A percentile compares a stretch with the other conserved stretches of the same genome.
phyloP scores from a whole-genome alignment of 1,140 invertebrate species.

The Pachyrhynchus sulphureomaculatus region DNA sequence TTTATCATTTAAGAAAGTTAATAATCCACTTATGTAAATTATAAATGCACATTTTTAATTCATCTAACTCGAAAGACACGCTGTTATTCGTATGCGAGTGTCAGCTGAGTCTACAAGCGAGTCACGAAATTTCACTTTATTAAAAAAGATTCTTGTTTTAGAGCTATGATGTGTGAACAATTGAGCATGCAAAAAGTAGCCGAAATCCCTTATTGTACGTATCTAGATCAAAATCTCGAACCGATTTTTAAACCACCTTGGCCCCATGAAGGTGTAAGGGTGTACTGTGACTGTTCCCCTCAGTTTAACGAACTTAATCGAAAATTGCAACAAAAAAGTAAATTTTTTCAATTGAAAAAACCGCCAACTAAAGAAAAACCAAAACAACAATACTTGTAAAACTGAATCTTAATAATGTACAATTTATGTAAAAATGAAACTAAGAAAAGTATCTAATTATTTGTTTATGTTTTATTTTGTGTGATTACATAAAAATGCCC shows the following conservation, averaged over 20 bases:
- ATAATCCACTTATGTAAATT: too few species aligned
- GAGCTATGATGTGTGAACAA: slow-evolving; percentile 44
- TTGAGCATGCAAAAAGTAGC: slow-evolving; percentile 43
- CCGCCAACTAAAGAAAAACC: background rate
- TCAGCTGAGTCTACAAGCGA: too few species aligned
- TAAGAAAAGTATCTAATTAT: too few species aligned
- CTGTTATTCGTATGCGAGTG: too few species aligned
- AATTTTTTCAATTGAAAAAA: background rate
- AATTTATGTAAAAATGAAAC: too few species aligned
- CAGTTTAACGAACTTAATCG: slow-evolving; percentile 25
- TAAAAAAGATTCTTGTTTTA: slow-evolving; percentile 35
- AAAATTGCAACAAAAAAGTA: slow-evolving; percentile 15
- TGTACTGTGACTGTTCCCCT: slow-evolving; percentile 42
- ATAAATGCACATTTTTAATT: too few species aligned
- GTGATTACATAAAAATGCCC: too few species aligned
- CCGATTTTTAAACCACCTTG: slow-evolving; percentile 42
- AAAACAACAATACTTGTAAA: background rate
- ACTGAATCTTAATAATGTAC: too few species aligned
- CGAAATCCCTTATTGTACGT: slow-evolving; percentile 46
- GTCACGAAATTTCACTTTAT: too few species aligned
- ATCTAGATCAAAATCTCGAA: slow-evolving; percentile 38
- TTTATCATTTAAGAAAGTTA: too few species aligned
- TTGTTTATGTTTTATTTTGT: too few species aligned
- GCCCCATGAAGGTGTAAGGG: slow-evolving; percentile 39
- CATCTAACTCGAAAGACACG: too few species aligned